Evolutionary conservation across 2,797 vertebrate species (phyloP).

Genomic region (Rhinella marina): DNA sequence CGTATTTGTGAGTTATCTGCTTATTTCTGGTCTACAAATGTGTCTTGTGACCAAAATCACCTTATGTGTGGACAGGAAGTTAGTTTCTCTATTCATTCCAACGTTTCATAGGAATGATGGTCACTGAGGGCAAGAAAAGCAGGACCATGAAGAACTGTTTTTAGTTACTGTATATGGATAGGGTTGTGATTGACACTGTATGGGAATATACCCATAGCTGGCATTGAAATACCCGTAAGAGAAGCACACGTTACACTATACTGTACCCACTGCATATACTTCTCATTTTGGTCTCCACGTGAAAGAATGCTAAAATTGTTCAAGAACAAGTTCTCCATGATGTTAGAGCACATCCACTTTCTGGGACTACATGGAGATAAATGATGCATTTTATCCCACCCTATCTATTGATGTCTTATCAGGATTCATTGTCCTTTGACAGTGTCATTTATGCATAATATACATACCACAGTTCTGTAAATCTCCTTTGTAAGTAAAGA

Average conservation of each 20-base stretch:
- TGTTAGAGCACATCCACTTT: background rate
- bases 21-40: too few species aligned
- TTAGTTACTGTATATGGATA: too few species aligned
- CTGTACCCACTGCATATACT: background rate
- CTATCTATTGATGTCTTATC: background rate
- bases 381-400: background rate
- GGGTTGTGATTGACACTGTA: background rate
- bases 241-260: background rate
- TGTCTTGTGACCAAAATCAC: too few species aligned
- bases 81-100: too few species aligned
- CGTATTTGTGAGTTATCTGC: too few species aligned
- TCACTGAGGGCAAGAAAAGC: too few species aligned
- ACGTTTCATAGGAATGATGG: too few species aligned
- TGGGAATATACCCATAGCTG: background rate
- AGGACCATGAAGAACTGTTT: too few species aligned
- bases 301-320: background rate
- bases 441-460: constrained; percentile 12
- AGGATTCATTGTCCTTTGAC: constrained; percentile 15
- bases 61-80: too few species aligned
- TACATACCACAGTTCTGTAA: constrained; percentile 19
- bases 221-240: background rate
- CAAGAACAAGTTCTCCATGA: background rate
- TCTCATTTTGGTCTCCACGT: background rate
- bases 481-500: constrained; percentile 17
- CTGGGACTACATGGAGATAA: background rate